Evolutionary conservation across 2,888 invertebrate species (phyloP), one percentile per base, ranked within the genome.

Genomic region (Cordilura impudica): DNA sequence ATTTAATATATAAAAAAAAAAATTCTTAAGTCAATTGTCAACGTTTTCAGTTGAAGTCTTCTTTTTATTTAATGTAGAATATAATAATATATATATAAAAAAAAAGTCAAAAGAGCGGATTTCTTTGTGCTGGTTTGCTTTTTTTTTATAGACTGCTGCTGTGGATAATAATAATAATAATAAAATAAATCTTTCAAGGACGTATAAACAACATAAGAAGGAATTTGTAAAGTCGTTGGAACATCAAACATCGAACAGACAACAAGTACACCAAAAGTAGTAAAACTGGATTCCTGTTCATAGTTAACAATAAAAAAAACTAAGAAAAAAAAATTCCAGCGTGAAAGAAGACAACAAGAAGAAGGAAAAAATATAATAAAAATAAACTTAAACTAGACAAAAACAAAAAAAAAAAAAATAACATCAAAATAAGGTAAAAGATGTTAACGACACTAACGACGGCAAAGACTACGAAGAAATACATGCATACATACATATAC

Each of bases 121-220:
- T 61, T 35, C 12, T 70, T 60, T 29, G 53, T 10, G 31, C 18
- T n/a, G 21, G 21, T 65, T 58, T 56, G 19, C 18, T 58, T 31
- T 19, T 54, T 19, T 56, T 58, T 51, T 58, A 51, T 51, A 66
- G 66, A 75, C 69, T 56, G 63, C 12, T 39, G 35, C n/a, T n/a
- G n/a, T n/a, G n/a, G n/a, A n/a, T n/a, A n/a, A n/a, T n/a, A n/a
- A n/a, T n/a, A n/a, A n/a, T n/a, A n/a, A 73, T 78, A 78, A 78
- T 74, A 78, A 78, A 78, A 78, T 74, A 78, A 74, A 74, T 78
- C 60, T 78, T 78, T 78, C 78, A 78, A 78, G 78, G 78, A 78
- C 78, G 78, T 69, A 71, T 21, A 43, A 47, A 49, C 16, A 56
- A 19, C 35, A 56, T 35, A 65, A 58, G 45, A 60, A 65, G 65